These are phyloP conservation scores for Callimorpha dominula DNA, from an alignment of 2,888 invertebrate species.

Conservation along the genomic window DNA sequence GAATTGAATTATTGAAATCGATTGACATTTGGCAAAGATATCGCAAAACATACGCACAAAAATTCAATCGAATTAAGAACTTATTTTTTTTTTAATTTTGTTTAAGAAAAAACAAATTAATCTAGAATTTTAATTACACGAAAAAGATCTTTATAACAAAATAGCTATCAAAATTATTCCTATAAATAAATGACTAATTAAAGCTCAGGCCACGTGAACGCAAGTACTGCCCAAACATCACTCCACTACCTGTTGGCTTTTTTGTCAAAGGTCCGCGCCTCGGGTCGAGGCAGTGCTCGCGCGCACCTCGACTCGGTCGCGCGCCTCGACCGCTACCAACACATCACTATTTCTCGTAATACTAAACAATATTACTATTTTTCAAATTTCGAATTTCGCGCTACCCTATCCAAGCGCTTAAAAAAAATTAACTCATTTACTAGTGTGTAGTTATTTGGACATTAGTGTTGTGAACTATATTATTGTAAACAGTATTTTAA, in stretches of 20 bases:
- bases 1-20: neutral
- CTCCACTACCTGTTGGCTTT: slow-evolving; percentile 67
- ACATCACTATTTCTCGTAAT: neutral
- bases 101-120: neutral
- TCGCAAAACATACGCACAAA: neutral
- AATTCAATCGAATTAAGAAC: neutral
- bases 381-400: slow-evolving; percentile 1
- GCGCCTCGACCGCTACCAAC: slow-evolving; percentile 53
- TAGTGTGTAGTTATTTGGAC: slow-evolving; percentile 6
- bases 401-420: neutral
- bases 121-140: neutral
- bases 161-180: neutral
- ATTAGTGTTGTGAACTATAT: neutral
- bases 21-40: neutral
- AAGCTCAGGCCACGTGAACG: slow-evolving; percentile 45
- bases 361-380: neutral
- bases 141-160: neutral
- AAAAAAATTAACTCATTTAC: slow-evolving; percentile 5
- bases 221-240: slow-evolving; percentile 46
- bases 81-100: neutral
- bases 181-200: slow-evolving; percentile 9
- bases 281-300: slow-evolving; percentile 71
- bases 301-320: slow-evolving; percentile 71
- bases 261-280: slow-evolving; percentile 73
- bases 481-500: slow-evolving; percentile 11